A percentile compares a stretch with the other conserved stretches of the same genome.
These are phyloP conservation scores for Cebus imitator DNA, from an alignment of 2,113 vertebrate species.

Conservation along the genomic window DNA sequence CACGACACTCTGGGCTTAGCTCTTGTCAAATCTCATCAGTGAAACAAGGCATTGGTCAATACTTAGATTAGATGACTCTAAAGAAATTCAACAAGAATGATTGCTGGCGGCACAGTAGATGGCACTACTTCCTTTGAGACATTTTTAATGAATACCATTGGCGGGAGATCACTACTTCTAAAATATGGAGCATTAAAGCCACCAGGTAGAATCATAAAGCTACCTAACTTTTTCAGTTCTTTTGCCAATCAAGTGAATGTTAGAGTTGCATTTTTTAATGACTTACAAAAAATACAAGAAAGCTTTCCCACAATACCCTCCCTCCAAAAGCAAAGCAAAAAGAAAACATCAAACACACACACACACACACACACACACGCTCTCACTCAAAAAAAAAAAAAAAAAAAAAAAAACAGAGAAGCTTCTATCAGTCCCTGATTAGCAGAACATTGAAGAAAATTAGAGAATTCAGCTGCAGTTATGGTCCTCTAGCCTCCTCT, in stretches of 20 bases:
- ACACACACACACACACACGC: too few relatives aligned
- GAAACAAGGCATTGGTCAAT: background rate
- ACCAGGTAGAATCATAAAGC: background rate
- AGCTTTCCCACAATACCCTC: fast-evolving
- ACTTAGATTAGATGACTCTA: background rate
- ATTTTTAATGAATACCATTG: background rate
- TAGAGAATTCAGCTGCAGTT: background rate
- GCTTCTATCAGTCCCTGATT: fast-evolving
- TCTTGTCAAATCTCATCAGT: background rate
- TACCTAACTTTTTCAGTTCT: background rate
- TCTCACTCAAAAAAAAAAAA: too few relatives aligned
- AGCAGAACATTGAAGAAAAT: fast-evolving
- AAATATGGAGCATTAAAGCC: background rate
- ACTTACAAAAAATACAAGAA: background rate
- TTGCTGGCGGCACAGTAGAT: too few relatives aligned
- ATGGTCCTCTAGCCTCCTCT: fast-evolving
- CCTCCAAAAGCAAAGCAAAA: background rate
- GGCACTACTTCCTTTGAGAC: background rate
- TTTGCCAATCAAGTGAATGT: background rate
- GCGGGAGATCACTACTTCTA: background rate
- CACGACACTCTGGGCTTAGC: too few relatives aligned
- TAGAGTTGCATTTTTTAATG: background rate
- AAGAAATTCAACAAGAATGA: background rate
- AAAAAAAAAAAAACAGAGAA: too few relatives aligned
- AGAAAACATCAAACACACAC: background rate